Conservation (phyloP, 2,888 invertebrate species). For the Drosophila buzzatii region DNA sequence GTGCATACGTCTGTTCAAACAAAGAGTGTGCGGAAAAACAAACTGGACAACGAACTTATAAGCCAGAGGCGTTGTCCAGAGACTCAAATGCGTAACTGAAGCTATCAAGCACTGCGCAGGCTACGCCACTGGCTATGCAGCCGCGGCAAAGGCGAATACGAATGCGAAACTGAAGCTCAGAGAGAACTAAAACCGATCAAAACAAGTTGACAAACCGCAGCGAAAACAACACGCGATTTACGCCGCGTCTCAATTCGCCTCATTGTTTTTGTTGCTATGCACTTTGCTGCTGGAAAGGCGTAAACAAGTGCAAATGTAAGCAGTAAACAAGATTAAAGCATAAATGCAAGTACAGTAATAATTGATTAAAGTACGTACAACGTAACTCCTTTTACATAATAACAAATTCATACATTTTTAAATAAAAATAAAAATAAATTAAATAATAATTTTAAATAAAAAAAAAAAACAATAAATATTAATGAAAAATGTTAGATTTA, state of each 20-base stretch:
- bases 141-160: conserved; percentile 12
- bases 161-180: conserved; percentile 15
- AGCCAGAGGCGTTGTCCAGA: conserved; percentile 37
- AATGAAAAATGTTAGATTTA: too few species aligned
- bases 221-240: conserved; percentile 60
- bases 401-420: neutral
- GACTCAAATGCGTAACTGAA: neutral
- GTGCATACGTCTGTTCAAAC: conserved; percentile 1
- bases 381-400: too few species aligned
- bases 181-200: conserved; percentile 52
- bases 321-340: conserved; percentile 53
- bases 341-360: conserved; percentile 28
- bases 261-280: conserved; percentile 57
- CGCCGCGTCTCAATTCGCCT: conserved; percentile 7
- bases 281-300: conserved; percentile 40
- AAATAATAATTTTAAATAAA: too few species aligned
- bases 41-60: conserved; percentile 57
- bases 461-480: too few species aligned
- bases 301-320: conserved; percentile 58
- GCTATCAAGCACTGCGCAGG: neutral
- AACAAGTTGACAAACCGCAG: conserved; percentile 58
- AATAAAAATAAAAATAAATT: neutral
- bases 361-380: neutral
- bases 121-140: conserved; percentile 46
- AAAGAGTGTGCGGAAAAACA: conserved; percentile 54